Conservation (phyloP, 2,113 vertebrate species). For the Seriola rivoliana region DNA sequence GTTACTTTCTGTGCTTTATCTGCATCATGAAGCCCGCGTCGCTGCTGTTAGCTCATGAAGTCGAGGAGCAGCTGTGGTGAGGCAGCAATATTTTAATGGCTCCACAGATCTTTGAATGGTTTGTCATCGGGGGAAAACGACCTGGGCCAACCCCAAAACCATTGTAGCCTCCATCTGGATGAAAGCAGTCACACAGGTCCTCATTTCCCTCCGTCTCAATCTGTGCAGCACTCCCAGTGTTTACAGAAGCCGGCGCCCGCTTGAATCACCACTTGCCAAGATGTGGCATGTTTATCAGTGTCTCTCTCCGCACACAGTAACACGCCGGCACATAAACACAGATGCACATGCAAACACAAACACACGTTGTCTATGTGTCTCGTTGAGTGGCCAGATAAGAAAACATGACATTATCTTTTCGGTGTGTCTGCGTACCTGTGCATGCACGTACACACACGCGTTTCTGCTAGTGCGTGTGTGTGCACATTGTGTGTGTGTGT, state of each 20-base stretch:
- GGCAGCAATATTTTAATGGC: constrained; percentile 67
- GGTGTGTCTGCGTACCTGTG: constrained; percentile 29
- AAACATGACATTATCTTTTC: constrained; percentile 75
- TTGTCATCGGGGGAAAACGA: constrained; percentile 40
- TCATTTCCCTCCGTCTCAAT: constrained; percentile 67
- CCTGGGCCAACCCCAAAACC: constrained; percentile 56
- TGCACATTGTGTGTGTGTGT: not conserved
- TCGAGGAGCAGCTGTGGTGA: constrained; percentile 52
- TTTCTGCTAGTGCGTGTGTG: not conserved
- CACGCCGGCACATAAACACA: constrained; percentile 47
- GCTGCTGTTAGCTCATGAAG: constrained; percentile 67
- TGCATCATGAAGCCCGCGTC: constrained; percentile 29
- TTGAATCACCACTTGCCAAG: constrained; percentile 69
- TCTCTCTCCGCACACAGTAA: constrained; percentile 42
- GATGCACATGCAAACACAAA: constrained; percentile 54
- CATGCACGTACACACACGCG: not conserved
- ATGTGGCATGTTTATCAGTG: constrained; percentile 74
- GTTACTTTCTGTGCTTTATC: constrained; percentile 58
- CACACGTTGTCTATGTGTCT: constrained; percentile 57
- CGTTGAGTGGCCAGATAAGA: constrained; percentile 72
- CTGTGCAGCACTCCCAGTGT: constrained; percentile 62
- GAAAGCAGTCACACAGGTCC: constrained; percentile 63
- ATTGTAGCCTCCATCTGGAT: constrained; percentile 72
- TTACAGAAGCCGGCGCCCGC: constrained; percentile 53
- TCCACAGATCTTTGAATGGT: constrained; percentile 60